phyloP scores from a whole-genome alignment of 2,113 vertebrate genomes.

The Dryoscopus gambensis region DNA sequence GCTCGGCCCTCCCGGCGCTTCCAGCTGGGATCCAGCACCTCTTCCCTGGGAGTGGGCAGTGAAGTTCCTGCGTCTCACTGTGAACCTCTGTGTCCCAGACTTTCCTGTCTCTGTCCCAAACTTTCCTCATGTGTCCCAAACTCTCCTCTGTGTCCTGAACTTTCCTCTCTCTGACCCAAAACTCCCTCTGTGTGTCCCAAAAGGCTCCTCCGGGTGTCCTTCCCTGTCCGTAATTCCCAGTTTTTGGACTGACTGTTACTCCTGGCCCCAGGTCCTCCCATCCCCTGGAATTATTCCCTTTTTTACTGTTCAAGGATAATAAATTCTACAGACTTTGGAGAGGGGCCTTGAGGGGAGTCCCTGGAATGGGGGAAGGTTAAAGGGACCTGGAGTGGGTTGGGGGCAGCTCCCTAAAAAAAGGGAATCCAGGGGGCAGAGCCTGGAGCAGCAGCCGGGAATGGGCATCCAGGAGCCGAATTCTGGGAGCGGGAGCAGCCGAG shows the following conservation, averaged over 20 bases:
- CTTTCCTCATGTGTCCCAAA: no score
- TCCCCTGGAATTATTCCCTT: background rate
- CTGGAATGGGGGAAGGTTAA: background rate
- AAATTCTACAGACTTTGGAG: background rate
- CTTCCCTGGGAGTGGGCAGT: background rate
- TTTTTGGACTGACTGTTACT: background rate
- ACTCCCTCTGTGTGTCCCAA: background rate
- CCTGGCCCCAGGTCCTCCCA: background rate
- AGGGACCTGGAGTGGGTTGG: rapidly evolving
- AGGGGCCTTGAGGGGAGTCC: background rate
- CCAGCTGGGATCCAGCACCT: background rate
- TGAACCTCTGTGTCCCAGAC: background rate
- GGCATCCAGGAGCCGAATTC: rapidly evolving
- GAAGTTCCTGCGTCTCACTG: background rate
- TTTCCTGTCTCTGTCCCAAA: no score
- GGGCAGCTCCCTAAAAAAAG: background rate
- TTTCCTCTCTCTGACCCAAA: background rate
- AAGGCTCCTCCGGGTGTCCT: background rate
- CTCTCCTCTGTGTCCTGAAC: no score
- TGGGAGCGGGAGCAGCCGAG: background rate
- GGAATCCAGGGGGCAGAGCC: no score
- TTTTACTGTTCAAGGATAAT: background rate
- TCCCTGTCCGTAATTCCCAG: background rate
- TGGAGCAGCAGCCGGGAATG: background rate
- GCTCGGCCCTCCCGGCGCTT: background rate